These are phyloP conservation scores for Helleia helle DNA, from an alignment of 2,888 invertebrate species.

Conservation along the genomic window DNA sequence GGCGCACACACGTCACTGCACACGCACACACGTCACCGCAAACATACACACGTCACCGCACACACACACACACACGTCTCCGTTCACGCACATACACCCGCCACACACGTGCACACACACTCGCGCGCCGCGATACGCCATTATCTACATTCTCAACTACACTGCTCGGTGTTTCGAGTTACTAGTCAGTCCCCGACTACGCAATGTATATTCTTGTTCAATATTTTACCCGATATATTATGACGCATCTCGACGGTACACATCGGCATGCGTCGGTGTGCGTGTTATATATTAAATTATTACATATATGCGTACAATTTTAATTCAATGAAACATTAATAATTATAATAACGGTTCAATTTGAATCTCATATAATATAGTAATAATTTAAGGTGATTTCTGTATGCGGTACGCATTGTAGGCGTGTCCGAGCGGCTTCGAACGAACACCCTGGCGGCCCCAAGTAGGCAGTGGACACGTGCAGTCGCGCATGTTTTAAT, in stretches of 20 bases:
- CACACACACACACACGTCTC: conserved; percentile 13
- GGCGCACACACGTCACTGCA: conserved; percentile 29
- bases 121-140: conserved; percentile 19
- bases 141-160: conserved; percentile 32
- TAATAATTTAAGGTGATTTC: conserved; percentile 14
- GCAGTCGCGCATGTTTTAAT: conserved; percentile 26
- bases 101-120: conserved; percentile 15
- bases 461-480: conserved; percentile 42
- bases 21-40: conserved; percentile 25
- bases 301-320: not conserved
- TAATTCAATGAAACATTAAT: conserved; percentile 6
- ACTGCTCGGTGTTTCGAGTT: conserved; percentile 28
- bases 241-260: conserved; percentile 10
- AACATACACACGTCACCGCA: conserved; percentile 25
- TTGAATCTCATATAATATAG: not conserved
- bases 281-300: conserved; percentile 18
- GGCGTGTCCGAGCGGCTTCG: conserved; percentile 51
- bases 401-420: conserved; percentile 28
- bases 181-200: conserved; percentile 20
- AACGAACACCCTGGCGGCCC: conserved; percentile 61
- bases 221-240: conserved; percentile 21
- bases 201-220: conserved; percentile 32
- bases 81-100: conserved; percentile 26
- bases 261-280: conserved; percentile 25
- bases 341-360: not conserved